A percentile compares a stretch with the other conserved stretches of the same genome.
Conservation (phyloP, 2,113 vertebrate species). For the Chionis minor region DNA sequence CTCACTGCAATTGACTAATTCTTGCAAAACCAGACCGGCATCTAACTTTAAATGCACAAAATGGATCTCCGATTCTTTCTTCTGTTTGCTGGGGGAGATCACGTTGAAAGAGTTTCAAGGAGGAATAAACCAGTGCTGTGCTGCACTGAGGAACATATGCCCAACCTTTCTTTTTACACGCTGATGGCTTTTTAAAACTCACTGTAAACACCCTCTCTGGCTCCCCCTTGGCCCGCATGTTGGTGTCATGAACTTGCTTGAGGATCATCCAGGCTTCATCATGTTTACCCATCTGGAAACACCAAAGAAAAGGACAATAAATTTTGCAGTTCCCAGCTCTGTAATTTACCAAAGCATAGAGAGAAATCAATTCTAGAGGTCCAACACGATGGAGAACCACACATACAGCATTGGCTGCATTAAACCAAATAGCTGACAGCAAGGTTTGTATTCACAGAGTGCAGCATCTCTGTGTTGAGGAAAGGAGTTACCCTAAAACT, state of each 20-base stretch:
- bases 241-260: conserved; percentile 93
- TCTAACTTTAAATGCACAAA: background rate
- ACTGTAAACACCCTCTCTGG: conserved; percentile 96
- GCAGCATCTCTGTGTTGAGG: background rate
- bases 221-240: conserved; percentile 94
- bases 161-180: background rate
- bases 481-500: background rate
- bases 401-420: background rate
- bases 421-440: background rate
- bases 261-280: conserved; percentile 99
- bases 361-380: background rate
- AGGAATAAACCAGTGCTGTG: background rate
- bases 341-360: background rate
- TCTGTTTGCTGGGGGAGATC: background rate
- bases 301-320: background rate
- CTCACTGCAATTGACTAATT: background rate
- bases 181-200: conserved; percentile 33
- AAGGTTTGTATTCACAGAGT: background rate
- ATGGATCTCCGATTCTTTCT: background rate
- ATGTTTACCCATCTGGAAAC: conserved; percentile 87
- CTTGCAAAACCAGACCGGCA: background rate
- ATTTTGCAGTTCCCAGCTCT: background rate
- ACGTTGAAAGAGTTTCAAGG: background rate
- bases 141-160: background rate
- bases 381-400: background rate